Evolutionary conservation across 2,888 invertebrate genomes (phyloP).

Genomic region (Meghimatium bilineatum): DNA sequence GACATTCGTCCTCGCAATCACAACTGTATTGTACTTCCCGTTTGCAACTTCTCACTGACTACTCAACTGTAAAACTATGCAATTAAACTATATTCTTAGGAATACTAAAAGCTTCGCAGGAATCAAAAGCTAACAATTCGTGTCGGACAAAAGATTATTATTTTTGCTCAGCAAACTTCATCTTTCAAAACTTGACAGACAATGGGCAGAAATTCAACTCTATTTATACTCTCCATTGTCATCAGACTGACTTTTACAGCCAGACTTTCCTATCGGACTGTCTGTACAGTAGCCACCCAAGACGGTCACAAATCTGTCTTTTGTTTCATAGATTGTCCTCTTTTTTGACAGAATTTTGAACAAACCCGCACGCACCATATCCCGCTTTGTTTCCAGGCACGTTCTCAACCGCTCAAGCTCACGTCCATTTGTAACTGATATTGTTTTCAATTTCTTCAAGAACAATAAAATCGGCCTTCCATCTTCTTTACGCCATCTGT

Average conservation of each 20-base stretch:
- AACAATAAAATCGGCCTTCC: constrained; percentile 15
- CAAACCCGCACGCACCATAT: not conserved
- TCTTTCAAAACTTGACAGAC: not conserved
- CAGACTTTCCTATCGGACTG: not conserved
- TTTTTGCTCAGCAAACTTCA: not conserved
- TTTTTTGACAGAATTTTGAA: constrained; percentile 28
- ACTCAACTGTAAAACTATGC: too few species aligned
- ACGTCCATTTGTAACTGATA: constrained; percentile 22
- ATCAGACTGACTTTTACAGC: not conserved
- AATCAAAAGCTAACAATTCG: too few species aligned
- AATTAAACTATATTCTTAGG: too few species aligned
- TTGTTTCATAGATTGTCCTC: not conserved
- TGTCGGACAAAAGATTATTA: too few species aligned
- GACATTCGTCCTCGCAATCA: too few species aligned
- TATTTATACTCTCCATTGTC: not conserved
- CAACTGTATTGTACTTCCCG: too few species aligned
- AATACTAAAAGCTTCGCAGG: too few species aligned
- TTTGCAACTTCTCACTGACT: too few species aligned
- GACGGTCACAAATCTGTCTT: constrained; percentile 9
- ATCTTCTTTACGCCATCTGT: constrained; percentile 24
- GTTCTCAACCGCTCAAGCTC: not conserved
- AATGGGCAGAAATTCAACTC: not conserved
- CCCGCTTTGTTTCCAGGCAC: constrained; percentile 5
- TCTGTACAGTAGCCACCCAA: not conserved
- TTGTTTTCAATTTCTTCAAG: constrained; percentile 28